These are phyloP conservation scores for Callinectes sapidus DNA, from an alignment of 2,888 invertebrate genomes.

Conservation along the genomic window DNA sequence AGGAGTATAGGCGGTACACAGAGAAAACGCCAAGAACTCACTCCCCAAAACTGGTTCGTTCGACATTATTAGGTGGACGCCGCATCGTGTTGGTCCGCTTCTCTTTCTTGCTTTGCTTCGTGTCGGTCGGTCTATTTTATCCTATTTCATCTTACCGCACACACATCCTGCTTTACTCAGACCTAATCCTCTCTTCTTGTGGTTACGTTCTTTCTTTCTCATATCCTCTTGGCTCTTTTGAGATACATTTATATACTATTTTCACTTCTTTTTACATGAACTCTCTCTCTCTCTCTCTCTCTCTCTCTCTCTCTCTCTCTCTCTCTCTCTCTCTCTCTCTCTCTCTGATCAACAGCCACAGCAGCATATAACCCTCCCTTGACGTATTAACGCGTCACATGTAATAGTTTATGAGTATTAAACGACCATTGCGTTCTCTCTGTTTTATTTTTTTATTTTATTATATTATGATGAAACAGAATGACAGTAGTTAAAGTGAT, in stretches of 20 bases:
- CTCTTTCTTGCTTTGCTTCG: neutral
- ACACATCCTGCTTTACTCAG: neutral
- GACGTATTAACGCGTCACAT: neutral
- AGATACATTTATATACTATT: neutral
- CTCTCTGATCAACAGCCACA: neutral
- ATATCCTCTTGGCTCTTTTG: neutral
- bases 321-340: conserved; percentile 25
- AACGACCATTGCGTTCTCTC: neutral
- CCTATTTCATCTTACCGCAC: neutral
- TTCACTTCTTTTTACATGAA: neutral
- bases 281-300: conserved; percentile 25
- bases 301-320: conserved; percentile 25
- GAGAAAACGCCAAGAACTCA: neutral
- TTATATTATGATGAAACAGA: neutral
- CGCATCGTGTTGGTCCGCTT: neutral
- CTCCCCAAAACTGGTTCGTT: neutral
- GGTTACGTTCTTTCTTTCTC: too few species aligned
- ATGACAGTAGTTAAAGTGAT: neutral
- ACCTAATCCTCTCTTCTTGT: neutral
- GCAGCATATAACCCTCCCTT: neutral
- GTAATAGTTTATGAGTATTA: neutral
- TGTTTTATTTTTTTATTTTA: neutral
- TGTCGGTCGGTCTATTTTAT: neutral
- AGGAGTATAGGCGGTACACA: neutral
- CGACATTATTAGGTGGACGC: neutral